Evolutionary conservation across 2,113 vertebrate species (phyloP), one percentile per base, ranked within the genome.

Genomic region (Jaculus jaculus): DNA sequence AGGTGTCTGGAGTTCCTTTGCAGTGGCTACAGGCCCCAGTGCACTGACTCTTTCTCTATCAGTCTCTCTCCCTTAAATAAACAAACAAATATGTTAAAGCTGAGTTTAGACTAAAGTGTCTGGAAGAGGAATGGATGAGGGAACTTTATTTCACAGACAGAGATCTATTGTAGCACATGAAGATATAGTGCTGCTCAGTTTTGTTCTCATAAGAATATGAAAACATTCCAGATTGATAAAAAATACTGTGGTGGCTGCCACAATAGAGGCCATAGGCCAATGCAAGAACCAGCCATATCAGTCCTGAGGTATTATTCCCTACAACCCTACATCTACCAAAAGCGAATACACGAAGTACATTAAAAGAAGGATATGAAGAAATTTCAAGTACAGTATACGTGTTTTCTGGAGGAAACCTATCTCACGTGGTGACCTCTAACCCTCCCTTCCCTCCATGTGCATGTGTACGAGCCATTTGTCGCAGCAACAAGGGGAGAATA

Each of bases 111-210:
- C 86, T 78, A 81, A 87, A 89, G 7, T 17, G 42, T 69, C 34
- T 30, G 74, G 79, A 89, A 72, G 32, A 87, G 20, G 18, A 87
- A 72, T 66, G 30, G 87, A 80, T 66, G 2, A 16, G 16, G 12
- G 60, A 69, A 72, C n/a, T 74, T 74, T 15, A 20, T 80, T 93
- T 96, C 73, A 84, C 74, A 79, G 30, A 85, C 78, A 73, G 39
- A 79, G 16, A 84, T 54, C 84, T 79, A 8, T 21, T 84, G 28
- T 68, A 92, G 20, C 28, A 90, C 77, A 17, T 20, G 37, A 94
- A 34, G 87, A 86, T 81, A 78, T 39, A 90, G 87, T 69, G 37
- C 8, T 90, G 90, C 89, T 79, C 28, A 37, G 81, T 73, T 85
- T 90, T 75, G 16, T 90, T 78, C 30, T 23, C 37, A 21, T 1